Base-by-base conservation (phyloP, 2,888 invertebrate species). In the Chirona hameri region DNA sequence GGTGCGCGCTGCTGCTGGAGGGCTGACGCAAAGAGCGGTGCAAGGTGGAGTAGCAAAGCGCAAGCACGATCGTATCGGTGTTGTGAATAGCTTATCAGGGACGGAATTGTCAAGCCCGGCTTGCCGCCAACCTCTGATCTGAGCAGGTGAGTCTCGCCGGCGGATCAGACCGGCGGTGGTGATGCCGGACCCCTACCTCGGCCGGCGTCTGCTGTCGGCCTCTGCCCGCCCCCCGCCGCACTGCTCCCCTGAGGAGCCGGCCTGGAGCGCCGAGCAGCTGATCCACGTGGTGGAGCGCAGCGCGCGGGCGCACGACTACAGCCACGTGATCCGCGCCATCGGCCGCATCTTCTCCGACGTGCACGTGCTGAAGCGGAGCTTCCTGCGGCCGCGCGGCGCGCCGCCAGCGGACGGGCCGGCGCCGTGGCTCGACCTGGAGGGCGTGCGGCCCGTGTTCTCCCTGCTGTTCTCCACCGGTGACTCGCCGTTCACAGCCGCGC, bases 191-290 rank as follows among this genome's bases (percentile, higher is more conserved):
- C 24, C 24, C 1, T 21, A 9, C 24, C 60, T 7, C 24, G 14
- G 21, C 24, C 60, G 21, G 1, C 60, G 24, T 7, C 21, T 24
- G 60, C 18, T 18, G 60, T 18, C 24, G 2, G 60, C 7, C 60
- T 24, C 60, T 1, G 60, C 21, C 60, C 60, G 24, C 18, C 4
- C 60, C 7, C 7, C 60, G 60, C 7, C 9, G 24, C 60, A 7
- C 52, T 52, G 52, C 18, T 18, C 15, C 3, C 52, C 52, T 18
- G 52, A 9, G 18, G 52, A 52, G 52, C 52, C 52, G 9, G 18
- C 60, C 60, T 60, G 60, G 60, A 60, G 60, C 24, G 60, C 60
- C 60, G 60, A 60, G 60, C 60, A 24, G 60, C 60, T 60, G 60
- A 60, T 60, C 60, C 60, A 24, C 24, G 24, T 60, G 60, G 60